A percentile compares a stretch with the other conserved stretches of the same genome.
phyloP scores from a whole-genome alignment of 2,888 invertebrate species.

The Oscheius sp. region DNA sequence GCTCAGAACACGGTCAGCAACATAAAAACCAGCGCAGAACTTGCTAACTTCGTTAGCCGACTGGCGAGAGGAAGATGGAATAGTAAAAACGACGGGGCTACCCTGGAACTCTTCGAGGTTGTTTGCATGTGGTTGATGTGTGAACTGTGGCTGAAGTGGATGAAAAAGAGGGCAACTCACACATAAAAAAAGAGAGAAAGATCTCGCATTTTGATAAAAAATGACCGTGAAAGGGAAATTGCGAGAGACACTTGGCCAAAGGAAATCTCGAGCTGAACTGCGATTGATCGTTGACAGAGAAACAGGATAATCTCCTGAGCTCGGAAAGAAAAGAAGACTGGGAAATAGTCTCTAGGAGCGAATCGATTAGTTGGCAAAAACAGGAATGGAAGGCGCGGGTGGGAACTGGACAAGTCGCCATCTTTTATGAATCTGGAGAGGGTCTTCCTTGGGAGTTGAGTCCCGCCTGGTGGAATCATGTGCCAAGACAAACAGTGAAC shows the following conservation, averaged over 20 bases:
- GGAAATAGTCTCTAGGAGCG: neutral
- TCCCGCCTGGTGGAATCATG: neutral
- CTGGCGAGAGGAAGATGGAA: too few species aligned
- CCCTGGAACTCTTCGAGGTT: too few species aligned
- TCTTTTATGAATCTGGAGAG: slow-evolving; percentile 2
- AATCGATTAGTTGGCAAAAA: slow-evolving; percentile 32
- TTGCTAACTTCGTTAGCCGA: slow-evolving; percentile 22
- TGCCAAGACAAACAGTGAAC: slow-evolving; percentile 11
- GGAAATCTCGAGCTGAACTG: too few species aligned
- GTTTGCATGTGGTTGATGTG: too few species aligned
- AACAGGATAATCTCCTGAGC: too few species aligned
- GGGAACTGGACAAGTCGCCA: slow-evolving; percentile 27
- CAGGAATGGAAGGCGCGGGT: slow-evolving; percentile 20
- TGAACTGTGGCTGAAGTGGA: too few species aligned
- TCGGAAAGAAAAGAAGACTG: too few species aligned
- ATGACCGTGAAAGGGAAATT: too few species aligned
- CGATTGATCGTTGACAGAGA: too few species aligned
- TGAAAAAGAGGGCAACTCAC: too few species aligned
- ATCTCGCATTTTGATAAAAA: neutral
- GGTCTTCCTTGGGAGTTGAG: neutral
- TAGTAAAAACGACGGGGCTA: too few species aligned
- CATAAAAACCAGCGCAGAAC: slow-evolving; percentile 27
- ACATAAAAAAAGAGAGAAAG: neutral
- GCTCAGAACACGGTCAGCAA: slow-evolving; percentile 28
- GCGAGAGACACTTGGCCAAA: too few species aligned